A percentile compares a stretch with the other conserved stretches of the same genome.
Conservation (phyloP, 2,888 invertebrate species). For the Shargacucullia verbasci region DNA sequence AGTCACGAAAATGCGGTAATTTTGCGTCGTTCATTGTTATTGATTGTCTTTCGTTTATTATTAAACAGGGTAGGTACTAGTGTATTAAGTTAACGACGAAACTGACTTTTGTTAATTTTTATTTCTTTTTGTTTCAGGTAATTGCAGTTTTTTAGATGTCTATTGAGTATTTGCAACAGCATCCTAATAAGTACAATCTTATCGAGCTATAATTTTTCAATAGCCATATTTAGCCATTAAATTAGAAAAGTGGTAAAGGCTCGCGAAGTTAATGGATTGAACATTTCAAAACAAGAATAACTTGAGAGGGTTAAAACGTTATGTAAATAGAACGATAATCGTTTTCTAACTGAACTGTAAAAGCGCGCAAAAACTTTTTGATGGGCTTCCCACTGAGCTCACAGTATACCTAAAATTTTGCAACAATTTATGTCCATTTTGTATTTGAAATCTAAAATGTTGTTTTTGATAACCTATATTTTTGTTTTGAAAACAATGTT, state of each 20-base stretch:
- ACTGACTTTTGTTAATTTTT: slow-evolving; percentile 6
- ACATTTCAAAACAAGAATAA: slow-evolving; percentile 74
- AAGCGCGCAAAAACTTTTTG: slow-evolving; percentile 80
- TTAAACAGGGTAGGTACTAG: too few relatives aligned
- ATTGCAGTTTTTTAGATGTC: slow-evolving; percentile 24
- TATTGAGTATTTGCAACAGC: slow-evolving; percentile 1
- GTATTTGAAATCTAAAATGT: neutral
- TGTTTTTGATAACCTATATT: neutral
- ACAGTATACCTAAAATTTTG: slow-evolving; percentile 63
- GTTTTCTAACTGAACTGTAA: slow-evolving; percentile 77
- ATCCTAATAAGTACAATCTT: too few relatives aligned
- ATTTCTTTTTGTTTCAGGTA: slow-evolving; percentile 69
- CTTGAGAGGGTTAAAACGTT: slow-evolving; percentile 76
- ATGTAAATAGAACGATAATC: slow-evolving; percentile 81
- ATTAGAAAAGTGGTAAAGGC: slow-evolving; percentile 53
- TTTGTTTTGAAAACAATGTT: neutral
- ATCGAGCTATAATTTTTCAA: slow-evolving; percentile 7
- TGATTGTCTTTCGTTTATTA: slow-evolving; percentile 10
- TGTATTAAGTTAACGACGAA: neutral
- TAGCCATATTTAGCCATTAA: slow-evolving; percentile 14
- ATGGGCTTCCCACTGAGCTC: slow-evolving; percentile 69
- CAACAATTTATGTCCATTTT: slow-evolving; percentile 38
- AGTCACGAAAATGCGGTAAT: slow-evolving; percentile 50
- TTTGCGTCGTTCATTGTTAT: slow-evolving; percentile 29
- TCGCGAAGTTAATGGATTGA: slow-evolving; percentile 72